These are phyloP conservation scores for Chloroceryle inda DNA, from an alignment of 2,797 vertebrate species.

Conservation along the genomic window DNA sequence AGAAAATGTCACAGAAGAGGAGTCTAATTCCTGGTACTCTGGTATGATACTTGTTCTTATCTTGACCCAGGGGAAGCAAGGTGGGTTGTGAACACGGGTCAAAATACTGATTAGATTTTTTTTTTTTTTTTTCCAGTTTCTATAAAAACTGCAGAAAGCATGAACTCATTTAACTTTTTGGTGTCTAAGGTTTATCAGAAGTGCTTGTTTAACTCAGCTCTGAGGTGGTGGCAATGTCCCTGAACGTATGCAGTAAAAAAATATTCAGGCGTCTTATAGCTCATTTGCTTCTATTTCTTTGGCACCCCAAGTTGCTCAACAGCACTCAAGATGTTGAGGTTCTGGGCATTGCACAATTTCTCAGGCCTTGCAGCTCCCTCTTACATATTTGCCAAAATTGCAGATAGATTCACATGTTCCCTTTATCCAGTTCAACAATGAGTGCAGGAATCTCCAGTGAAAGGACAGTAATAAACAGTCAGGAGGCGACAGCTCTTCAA, in stretches of 20 bases:
- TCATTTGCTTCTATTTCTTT: neutral
- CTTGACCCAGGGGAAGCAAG: neutral
- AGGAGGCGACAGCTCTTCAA: neutral
- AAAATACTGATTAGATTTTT: neutral
- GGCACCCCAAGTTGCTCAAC: neutral
- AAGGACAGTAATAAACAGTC: neutral
- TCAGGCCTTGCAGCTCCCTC: neutral
- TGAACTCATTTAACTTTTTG: neutral
- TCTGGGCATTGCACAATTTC: neutral
- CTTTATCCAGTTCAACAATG: neutral
- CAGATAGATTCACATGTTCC: fast-evolving
- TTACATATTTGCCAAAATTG: neutral
- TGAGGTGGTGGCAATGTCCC: neutral
- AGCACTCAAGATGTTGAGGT: neutral
- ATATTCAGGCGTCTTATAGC: fast-evolving
- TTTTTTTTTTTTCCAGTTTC: neutral
- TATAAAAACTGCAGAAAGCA: neutral
- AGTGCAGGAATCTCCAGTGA: neutral
- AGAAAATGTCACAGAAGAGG: neutral
- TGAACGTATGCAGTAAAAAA: neutral
- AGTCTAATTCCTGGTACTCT: neutral
- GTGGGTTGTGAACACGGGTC: fast-evolving
- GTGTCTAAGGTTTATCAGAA: neutral
- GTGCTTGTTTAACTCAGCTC: neutral
- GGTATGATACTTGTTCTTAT: neutral